phyloP scores from a whole-genome alignment of 2,888 invertebrate species.

The Dryadula phaetusa region DNA sequence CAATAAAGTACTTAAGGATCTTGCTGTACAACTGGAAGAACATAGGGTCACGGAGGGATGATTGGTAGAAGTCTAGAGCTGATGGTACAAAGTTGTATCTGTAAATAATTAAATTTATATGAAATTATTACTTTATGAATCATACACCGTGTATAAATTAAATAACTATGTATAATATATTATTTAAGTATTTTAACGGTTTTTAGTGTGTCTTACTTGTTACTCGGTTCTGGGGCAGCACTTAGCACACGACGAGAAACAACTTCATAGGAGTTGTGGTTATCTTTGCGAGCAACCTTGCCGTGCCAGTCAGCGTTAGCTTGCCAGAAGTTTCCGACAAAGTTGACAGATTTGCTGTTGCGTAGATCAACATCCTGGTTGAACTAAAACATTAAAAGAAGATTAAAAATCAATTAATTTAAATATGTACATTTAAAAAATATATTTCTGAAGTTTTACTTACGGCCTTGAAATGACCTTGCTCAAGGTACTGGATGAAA shows the following conservation, averaged over 20 bases:
- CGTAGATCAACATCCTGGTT: slow-evolving; percentile 30
- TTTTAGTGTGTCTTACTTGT: too few species aligned
- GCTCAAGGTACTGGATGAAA: slow-evolving; percentile 77
- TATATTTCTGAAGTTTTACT: slow-evolving; percentile 51
- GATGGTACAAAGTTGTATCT: slow-evolving; percentile 80
- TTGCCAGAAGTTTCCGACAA: slow-evolving; percentile 67
- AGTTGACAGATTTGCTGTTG: slow-evolving; percentile 41
- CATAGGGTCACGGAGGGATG: slow-evolving; percentile 88
- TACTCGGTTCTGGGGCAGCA: slow-evolving; percentile 48
- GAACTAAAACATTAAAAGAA: slow-evolving; percentile 15
- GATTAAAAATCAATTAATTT: not conserved
- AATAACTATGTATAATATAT: too few species aligned
- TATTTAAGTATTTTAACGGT: too few species aligned
- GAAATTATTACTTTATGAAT: too few species aligned
- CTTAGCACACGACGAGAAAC: slow-evolving; percentile 76
- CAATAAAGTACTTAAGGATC: slow-evolving; percentile 82
- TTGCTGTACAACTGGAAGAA: slow-evolving; percentile 88
- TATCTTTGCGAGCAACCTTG: slow-evolving; percentile 59
- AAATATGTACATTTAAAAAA: too few species aligned
- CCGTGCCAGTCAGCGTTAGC: slow-evolving; percentile 80
- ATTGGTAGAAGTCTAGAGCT: slow-evolving; percentile 86
- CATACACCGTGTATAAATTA: too few species aligned
- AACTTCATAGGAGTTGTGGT: slow-evolving; percentile 84
- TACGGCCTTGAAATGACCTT: slow-evolving; percentile 86
- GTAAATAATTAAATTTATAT: too few species aligned